Evolutionary conservation across 2,113 vertebrate genomes (phyloP), one percentile per base, ranked within the genome.

Genomic region (Thunnus thynnus): DNA sequence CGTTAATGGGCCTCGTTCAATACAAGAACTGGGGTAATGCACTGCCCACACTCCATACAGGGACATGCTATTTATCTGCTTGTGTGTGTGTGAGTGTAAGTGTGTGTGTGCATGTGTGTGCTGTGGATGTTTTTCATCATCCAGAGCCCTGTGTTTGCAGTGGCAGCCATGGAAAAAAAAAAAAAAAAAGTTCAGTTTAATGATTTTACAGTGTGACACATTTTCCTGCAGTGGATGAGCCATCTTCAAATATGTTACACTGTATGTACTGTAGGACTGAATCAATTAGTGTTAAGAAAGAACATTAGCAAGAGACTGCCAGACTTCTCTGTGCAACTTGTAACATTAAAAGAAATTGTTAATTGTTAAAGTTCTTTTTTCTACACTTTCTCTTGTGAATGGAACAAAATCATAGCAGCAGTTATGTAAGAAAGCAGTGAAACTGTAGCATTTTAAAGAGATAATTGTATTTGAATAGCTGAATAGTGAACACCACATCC

Each of bases 11-110:
- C 64, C 54, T 18, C 52, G 47, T 80, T 90, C 92, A 84, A 86
- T 90, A 84, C 47, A 46, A 67, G 54, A 91, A 90, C 83, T 93
- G 80, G 90, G 89, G 55, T 92, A 93, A 93, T 90, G 87, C 44
- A 75, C 84, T 75, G 50, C 64, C 48, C 66, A 80, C 71, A 58
- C 61, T 76, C 46, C 55, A 69, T 69, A 54, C 65, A 22, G 18
- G 27, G 65, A 85, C 61, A 65, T 80, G 67, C 78, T 76, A 79
- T 87, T 88, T 61, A 82, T 79, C 80, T 85, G 36, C 9, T 11
- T 44, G 50, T 68, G 36, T 72, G 30, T 12, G 36, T 41, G 36
- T 41, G 36, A 7, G 36, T 41, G 36, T 41, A 0, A 1, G 6
- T 41, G 36, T 41, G 36, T 41, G 36, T 41, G 22, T n/a, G 56